phyloP scores from a whole-genome alignment of 2,888 invertebrate genomes.

The Eudasyphora cyanicolor region DNA sequence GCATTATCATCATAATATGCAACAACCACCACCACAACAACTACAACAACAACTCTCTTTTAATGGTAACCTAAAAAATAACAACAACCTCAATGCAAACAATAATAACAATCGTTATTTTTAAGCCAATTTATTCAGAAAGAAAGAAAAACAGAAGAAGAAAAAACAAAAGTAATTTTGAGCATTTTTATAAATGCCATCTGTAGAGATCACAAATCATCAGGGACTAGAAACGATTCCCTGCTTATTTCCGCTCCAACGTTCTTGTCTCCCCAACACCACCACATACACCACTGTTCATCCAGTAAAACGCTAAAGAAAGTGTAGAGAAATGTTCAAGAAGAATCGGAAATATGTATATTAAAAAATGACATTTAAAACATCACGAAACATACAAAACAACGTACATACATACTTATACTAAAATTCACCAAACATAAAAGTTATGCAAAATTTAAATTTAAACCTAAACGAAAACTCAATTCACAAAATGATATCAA shows the following conservation, averaged over 20 bases:
- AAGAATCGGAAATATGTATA: background rate
- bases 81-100: conserved; percentile 62
- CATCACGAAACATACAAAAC: background rate
- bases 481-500: conserved; percentile 22
- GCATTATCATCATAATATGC: conserved; percentile 43
- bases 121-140: conserved; percentile 50
- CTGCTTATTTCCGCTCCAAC: background rate
- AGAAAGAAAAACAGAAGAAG: conserved; percentile 2
- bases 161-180: too few relatives aligned
- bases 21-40: conserved; percentile 51
- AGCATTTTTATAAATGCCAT: conserved; percentile 48
- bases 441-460: conserved; percentile 6
- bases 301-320: background rate
- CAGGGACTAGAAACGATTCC: background rate
- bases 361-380: background rate
- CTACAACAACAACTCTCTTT: conserved; percentile 63
- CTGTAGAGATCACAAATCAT: background rate
- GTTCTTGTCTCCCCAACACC: background rate
- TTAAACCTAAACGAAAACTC: conserved; percentile 24
- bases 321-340: background rate
- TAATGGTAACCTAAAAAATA: conserved; percentile 62
- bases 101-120: conserved; percentile 63
- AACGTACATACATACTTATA: conserved; percentile 10
- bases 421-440: conserved; percentile 3
- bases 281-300: background rate